Conservation (phyloP, 2,888 invertebrate species). For the Lepeophtheirus nordmannii region DNA sequence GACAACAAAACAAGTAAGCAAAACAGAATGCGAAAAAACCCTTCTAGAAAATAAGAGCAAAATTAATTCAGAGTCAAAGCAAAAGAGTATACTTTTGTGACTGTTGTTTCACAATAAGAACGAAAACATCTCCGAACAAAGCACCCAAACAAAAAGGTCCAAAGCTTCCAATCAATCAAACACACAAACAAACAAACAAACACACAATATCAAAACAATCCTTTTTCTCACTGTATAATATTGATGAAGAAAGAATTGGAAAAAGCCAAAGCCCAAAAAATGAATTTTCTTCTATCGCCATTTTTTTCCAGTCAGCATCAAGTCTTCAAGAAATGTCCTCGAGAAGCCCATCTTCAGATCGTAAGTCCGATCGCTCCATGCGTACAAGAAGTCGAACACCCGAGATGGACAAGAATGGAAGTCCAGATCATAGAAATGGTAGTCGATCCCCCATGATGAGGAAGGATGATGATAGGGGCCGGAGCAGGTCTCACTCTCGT, state of each 20-base stretch:
- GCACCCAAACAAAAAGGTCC: too few species aligned
- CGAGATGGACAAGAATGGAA: not conserved
- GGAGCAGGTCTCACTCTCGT: not conserved
- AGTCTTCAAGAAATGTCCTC: not conserved
- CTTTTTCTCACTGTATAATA: not conserved
- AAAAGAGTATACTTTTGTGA: too few species aligned
- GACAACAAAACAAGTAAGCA: not conserved
- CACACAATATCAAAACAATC: not conserved
- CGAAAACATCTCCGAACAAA: too few species aligned
- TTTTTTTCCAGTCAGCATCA: not conserved
- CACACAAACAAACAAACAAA: not conserved
- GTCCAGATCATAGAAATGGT: not conserved
- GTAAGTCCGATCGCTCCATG: not conserved
- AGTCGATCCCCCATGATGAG: not conserved
- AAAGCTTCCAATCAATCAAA: not conserved
- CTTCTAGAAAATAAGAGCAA: not conserved
- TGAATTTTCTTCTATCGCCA: not conserved
- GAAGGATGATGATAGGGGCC: not conserved
- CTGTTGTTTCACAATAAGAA: too few species aligned
- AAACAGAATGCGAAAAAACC: not conserved
- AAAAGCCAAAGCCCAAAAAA: not conserved
- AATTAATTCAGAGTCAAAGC: not conserved
- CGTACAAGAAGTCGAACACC: not conserved
- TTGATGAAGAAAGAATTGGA: not conserved
- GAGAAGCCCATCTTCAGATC: not conserved